phyloP scores from a whole-genome alignment of 2,888 invertebrate species.

The Horisme vitalbata region DNA sequence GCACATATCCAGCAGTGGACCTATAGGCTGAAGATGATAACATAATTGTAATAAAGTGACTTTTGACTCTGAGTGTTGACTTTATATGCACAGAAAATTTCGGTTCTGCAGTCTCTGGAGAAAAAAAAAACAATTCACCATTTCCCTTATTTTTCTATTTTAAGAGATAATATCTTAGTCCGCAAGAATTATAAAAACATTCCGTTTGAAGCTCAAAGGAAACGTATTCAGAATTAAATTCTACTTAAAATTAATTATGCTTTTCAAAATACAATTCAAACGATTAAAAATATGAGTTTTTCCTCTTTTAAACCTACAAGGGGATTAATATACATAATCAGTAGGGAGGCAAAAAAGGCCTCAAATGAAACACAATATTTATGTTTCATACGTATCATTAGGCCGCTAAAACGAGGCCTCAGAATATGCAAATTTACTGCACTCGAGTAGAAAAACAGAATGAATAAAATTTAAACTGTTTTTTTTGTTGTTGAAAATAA shows the following conservation, averaged over 20 bases:
- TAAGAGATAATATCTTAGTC: slow-evolving; percentile 9
- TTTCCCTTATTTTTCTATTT: too few relatives aligned
- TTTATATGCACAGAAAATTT: too few relatives aligned
- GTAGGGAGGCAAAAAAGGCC: slow-evolving; percentile 50
- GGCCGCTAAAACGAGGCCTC: slow-evolving; percentile 65
- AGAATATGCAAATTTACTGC: slow-evolving; percentile 66
- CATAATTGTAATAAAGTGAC: too few relatives aligned
- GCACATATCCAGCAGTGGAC: too few relatives aligned
- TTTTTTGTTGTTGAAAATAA: slow-evolving; percentile 7
- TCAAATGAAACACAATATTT: slow-evolving; percentile 67
- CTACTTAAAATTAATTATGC: slow-evolving; percentile 31
- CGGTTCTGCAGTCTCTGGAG: too few relatives aligned
- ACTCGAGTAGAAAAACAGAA: too few relatives aligned
- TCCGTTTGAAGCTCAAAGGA: slow-evolving; percentile 17
- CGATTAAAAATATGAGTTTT: slow-evolving; percentile 38
- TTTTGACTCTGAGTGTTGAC: too few relatives aligned
- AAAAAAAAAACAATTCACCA: too few relatives aligned
- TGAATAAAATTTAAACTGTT: slow-evolving; percentile 14
- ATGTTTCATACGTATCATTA: slow-evolving; percentile 69
- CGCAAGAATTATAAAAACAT: slow-evolving; percentile 14
- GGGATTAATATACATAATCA: slow-evolving; percentile 45
- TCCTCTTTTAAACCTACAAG: slow-evolving; percentile 45
- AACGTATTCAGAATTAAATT: slow-evolving; percentile 18
- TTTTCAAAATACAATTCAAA: slow-evolving; percentile 38
- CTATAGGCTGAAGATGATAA: too few relatives aligned